Conservation (phyloP, 2,113 vertebrate species). For the Sorex araneus region DNA sequence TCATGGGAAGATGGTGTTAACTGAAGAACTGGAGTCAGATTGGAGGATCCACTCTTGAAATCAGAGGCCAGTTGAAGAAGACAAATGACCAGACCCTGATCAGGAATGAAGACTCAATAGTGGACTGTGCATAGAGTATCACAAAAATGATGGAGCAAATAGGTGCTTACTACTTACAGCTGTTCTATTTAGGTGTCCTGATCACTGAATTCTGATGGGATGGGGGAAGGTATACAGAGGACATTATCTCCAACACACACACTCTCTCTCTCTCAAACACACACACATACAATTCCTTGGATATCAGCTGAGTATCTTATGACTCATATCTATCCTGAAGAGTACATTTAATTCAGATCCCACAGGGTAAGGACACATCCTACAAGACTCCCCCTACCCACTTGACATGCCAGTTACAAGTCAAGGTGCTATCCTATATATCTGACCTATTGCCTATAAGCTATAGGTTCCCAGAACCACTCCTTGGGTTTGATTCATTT, state of each 20-base stretch:
- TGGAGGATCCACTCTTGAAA: not conserved
- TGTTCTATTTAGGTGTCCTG: not conserved
- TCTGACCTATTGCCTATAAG: not conserved
- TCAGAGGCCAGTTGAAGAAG: conserved; percentile 9
- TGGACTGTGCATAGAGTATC: not conserved
- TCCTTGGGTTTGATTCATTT: not conserved
- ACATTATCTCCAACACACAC: not conserved
- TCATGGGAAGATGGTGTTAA: not conserved
- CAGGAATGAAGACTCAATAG: not conserved
- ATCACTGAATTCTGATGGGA: not conserved
- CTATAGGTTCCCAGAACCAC: not conserved
- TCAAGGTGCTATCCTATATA: not conserved
- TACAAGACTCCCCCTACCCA: not conserved
- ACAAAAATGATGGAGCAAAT: fast-evolving
- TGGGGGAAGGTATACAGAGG: not conserved
- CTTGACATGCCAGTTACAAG: not conserved
- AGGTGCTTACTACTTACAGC: not conserved
- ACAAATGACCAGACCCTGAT: not conserved
- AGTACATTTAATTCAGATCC: no score
- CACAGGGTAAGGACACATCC: not conserved
- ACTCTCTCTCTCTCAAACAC: no score
- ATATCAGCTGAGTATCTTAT: not conserved
- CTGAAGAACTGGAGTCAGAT: not conserved
- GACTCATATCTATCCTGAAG: not conserved
- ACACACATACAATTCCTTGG: not conserved